Evolutionary conservation across 2,888 invertebrate genomes (phyloP).

Genomic region (Morpho helenor): DNA sequence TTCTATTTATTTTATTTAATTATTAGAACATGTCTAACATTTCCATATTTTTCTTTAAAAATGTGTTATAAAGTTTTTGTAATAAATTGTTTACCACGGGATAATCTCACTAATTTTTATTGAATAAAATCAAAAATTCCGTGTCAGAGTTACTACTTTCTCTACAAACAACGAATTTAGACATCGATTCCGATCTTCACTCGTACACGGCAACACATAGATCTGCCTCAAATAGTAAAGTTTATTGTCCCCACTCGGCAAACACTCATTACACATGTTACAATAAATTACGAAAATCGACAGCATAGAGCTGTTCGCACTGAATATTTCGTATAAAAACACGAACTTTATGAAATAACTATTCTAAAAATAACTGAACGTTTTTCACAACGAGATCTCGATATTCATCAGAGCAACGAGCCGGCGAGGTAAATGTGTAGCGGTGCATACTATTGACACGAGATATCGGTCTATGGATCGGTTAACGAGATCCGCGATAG

Average conservation of each 20-base stretch:
- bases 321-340: conserved; percentile 29
- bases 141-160: conserved; percentile 52
- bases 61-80: too few species aligned
- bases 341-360: conserved; percentile 38
- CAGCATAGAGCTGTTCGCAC: conserved; percentile 16
- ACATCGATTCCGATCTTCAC: conserved; percentile 31
- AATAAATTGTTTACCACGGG: too few species aligned
- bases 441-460: conserved; percentile 55
- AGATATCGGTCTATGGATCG: conserved; percentile 39
- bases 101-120: too few species aligned
- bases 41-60: too few species aligned
- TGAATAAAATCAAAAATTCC: not conserved
- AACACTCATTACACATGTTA: conserved; percentile 21
- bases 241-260: conserved; percentile 10
- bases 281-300: conserved; percentile 26
- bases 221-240: conserved; percentile 4
- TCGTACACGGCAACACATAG: conserved; percentile 23
- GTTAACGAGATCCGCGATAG: conserved; percentile 41
- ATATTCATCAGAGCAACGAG: conserved; percentile 55
- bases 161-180: conserved; percentile 39
- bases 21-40: too few species aligned
- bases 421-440: conserved; percentile 48
- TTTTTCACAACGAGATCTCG: conserved; percentile 56
- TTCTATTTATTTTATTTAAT: not conserved
- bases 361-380: conserved; percentile 47